These are phyloP conservation scores for Diglossa cyanea DNA, from an alignment of 2,797 vertebrate genomes.

Conservation along the genomic window DNA sequence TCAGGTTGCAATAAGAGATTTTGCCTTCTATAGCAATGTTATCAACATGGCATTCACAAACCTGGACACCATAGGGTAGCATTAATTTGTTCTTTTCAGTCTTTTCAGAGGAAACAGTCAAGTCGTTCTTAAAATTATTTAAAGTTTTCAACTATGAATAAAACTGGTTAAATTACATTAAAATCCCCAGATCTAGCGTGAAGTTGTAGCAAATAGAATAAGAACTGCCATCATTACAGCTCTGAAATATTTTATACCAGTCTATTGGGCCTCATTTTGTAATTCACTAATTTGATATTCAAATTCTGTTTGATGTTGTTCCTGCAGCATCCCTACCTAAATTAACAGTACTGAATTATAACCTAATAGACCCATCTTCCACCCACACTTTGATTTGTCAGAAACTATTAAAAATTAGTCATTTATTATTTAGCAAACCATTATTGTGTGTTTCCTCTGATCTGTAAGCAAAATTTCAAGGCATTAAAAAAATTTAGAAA, in stretches of 20 bases:
- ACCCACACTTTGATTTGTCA: background rate
- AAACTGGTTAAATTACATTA: background rate
- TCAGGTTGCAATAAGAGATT: background rate
- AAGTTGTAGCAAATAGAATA: background rate
- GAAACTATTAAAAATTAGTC: background rate
- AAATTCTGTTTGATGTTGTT: background rate
- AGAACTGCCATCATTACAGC: background rate
- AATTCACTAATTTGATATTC: background rate
- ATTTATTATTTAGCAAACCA: conserved; percentile 11
- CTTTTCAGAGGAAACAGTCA: background rate
- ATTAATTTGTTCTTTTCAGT: background rate
- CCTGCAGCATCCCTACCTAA: background rate
- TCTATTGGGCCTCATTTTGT: background rate
- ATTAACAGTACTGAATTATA: background rate
- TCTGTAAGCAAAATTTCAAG: background rate
- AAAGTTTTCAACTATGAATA: background rate
- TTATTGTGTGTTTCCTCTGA: background rate
- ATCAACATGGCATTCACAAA: background rate
- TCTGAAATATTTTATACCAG: background rate
- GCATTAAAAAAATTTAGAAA: background rate
- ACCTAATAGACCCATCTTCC: background rate
- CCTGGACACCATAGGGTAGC: fast-evolving
- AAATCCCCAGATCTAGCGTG: background rate
- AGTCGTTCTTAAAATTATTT: background rate
- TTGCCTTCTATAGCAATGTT: background rate